Evolutionary conservation across 2,113 vertebrate species (phyloP).

Genomic region (Amblyopsis rosae): DNA sequence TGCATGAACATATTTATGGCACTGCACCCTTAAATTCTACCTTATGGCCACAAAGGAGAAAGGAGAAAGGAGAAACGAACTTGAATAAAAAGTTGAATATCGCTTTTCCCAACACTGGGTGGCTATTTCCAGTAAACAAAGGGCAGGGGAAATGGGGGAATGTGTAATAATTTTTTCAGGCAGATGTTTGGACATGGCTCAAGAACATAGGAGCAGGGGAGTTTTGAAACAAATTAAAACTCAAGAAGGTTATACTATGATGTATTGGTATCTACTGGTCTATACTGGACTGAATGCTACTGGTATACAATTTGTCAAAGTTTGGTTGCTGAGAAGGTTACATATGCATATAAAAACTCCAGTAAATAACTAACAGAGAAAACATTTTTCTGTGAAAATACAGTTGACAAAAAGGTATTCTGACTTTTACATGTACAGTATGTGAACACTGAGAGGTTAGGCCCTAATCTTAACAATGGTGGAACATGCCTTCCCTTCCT

Average conservation of each 20-base stretch:
- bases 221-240: slow-evolving; percentile 24
- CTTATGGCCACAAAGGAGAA: too few relatives aligned
- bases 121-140: slow-evolving; percentile 32
- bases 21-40: too few relatives aligned
- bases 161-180: slow-evolving; percentile 20
- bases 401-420: not conserved
- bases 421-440: slow-evolving; percentile 11
- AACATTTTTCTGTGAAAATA: slow-evolving; percentile 28
- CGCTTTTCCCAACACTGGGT: not conserved
- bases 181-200: slow-evolving; percentile 21
- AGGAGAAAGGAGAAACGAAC: too few relatives aligned
- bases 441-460: not conserved
- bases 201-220: not conserved
- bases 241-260: too few relatives aligned
- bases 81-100: too few relatives aligned
- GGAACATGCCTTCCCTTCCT: slow-evolving; percentile 14
- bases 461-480: slow-evolving; percentile 9
- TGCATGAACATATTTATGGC: too few relatives aligned
- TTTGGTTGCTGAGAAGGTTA: slow-evolving; percentile 17
- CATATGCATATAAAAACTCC: not conserved
- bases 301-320: slow-evolving; percentile 3
- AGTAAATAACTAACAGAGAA: slow-evolving; percentile 54
- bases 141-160: slow-evolving; percentile 6
- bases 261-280: too few relatives aligned
- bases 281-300: too few relatives aligned